Base-by-base conservation (phyloP, 2,113 vertebrate species). In the Morone saxatilis region DNA sequence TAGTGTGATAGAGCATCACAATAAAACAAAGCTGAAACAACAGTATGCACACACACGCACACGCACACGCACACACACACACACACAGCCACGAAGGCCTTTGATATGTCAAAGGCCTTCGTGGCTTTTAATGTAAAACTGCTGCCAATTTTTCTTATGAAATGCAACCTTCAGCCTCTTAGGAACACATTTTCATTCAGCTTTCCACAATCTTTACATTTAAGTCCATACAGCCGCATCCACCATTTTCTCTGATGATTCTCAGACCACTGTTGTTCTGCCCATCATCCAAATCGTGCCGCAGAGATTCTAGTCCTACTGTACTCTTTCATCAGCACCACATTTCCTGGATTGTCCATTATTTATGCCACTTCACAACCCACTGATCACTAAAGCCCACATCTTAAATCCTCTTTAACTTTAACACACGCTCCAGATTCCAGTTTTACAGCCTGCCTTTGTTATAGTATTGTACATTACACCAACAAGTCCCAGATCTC, bases 401-500 rank as follows among this genome's bases (percentile, higher is more conserved):
- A 63, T 85, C 77, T 71, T 38, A 88, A 83, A 88, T 56, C 70
- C 70, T 22, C 68, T 72, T 80, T 72, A 87, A 84, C 61, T 71
- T 80, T 69, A 87, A 80, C 53, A 10, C 71, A 61, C 19, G 2
- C 59, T 80, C 77, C 50, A 82, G 74, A 87, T 84, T 86, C 69
- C 80, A 31, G 82, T 86, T 85, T 80, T 83, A 76, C 71, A 83
- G 85, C 61, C 76, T 41, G 75, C 60, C 85, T 68, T 86, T 85
- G 84, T 89, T 88, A 74, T 71, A 51, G 72, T 80, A 81, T 84
- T 70, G 71, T 84, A 84, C 90, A 90, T 91, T 88, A 91, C 72
- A 85, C 60, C 88, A 89, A 89, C 83, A 79, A 82, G 87, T 86
- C 88, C 84, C 56, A 50, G 60, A 86, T 88, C 85, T 91, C 90